Conservation (phyloP, 2,113 vertebrate genomes). For the Labrus mixtus region DNA sequence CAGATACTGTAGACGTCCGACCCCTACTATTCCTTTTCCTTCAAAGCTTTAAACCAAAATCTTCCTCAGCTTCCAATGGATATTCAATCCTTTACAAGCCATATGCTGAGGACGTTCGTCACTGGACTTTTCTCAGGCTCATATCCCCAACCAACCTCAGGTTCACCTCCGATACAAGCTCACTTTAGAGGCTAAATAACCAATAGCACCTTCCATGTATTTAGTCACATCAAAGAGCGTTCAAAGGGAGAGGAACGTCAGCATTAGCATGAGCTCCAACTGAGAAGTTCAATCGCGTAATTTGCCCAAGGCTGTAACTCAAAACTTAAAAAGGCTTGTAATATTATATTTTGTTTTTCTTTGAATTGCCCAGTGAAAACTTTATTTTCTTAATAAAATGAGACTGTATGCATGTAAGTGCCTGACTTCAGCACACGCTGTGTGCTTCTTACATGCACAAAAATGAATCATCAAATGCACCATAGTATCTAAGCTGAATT, state of each 20-base stretch:
- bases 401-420: slow-evolving; percentile 8
- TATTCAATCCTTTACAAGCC: slow-evolving; percentile 43
- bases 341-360: slow-evolving; percentile 54
- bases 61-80: slow-evolving; percentile 27
- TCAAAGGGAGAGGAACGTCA: slow-evolving; percentile 61
- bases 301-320: slow-evolving; percentile 50
- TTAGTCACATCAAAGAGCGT: slow-evolving; percentile 68
- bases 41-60: slow-evolving; percentile 53
- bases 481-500: neutral
- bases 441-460: slow-evolving; percentile 3
- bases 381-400: slow-evolving; percentile 12
- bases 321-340: slow-evolving; percentile 44
- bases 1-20: slow-evolving; percentile 37
- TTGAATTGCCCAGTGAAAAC: slow-evolving; percentile 24
- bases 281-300: slow-evolving; percentile 44
- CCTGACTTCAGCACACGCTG: neutral
- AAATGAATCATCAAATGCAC: slow-evolving; percentile 41
- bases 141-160: slow-evolving; percentile 39
- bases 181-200: slow-evolving; percentile 60
- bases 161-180: slow-evolving; percentile 51
- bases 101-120: slow-evolving; percentile 24
- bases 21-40: slow-evolving; percentile 40
- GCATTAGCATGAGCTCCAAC: slow-evolving; percentile 56
- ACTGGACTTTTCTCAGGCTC: slow-evolving; percentile 39
- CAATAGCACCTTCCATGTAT: slow-evolving; percentile 52